Evolutionary conservation across 2,888 invertebrate species (phyloP).

Genomic region (Orthosia cruda): DNA sequence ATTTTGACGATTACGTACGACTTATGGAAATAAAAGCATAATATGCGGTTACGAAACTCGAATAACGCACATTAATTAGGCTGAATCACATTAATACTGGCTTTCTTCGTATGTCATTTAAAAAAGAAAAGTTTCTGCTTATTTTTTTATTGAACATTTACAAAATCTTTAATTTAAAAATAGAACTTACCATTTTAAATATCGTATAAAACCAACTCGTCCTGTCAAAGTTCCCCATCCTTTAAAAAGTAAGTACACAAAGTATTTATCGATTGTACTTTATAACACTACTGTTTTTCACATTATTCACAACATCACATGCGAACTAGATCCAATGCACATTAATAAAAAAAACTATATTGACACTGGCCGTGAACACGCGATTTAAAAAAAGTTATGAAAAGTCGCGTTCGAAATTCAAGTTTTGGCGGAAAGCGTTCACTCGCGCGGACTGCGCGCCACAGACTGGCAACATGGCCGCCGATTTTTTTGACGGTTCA

Average conservation of each 20-base stretch:
- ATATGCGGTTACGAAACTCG: constrained; percentile 69
- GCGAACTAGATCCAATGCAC: constrained; percentile 76
- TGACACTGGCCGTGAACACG: constrained; percentile 82
- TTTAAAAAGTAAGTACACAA: constrained; percentile 76
- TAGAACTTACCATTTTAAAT: constrained; percentile 87
- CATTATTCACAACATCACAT: constrained; percentile 87
- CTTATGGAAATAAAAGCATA: constrained; percentile 73
- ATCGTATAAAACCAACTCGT: constrained; percentile 78
- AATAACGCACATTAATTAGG: constrained; percentile 64
- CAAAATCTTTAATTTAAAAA: constrained; percentile 19
- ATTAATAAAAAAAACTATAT: constrained; percentile 70
- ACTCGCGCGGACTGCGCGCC: constrained; percentile 87
- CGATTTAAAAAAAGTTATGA: constrained; percentile 75
- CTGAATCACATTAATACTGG: constrained; percentile 46
- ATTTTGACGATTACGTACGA: constrained; percentile 71
- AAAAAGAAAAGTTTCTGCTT: constrained; percentile 45
- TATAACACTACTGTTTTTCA: constrained; percentile 82
- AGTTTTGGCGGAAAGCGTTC: constrained; percentile 88
- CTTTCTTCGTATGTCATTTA: constrained; percentile 51
- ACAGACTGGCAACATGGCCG: constrained; percentile 91
- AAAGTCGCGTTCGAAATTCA: constrained; percentile 83
- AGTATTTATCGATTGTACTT: constrained; percentile 77
- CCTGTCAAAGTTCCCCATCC: constrained; percentile 87
- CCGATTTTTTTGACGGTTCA: constrained; percentile 90
- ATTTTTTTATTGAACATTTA: not conserved